Evolutionary conservation across 2,797 vertebrate species (phyloP).

Genomic region (Pseudochaenichthys georgianus): DNA sequence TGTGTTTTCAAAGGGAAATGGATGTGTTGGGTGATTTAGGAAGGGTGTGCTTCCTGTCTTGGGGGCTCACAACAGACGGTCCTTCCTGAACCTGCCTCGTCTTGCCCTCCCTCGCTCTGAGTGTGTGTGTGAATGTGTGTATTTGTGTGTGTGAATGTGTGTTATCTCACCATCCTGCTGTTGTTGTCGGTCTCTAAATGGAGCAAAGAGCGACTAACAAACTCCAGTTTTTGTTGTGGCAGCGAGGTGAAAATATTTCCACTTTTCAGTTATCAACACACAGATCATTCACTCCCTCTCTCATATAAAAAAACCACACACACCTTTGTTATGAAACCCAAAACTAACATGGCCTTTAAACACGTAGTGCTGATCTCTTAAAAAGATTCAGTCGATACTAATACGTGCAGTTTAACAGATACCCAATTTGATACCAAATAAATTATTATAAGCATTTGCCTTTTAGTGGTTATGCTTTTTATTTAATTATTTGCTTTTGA

Average conservation of each 20-base stretch:
- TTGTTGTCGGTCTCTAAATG: slow-evolving; percentile 39
- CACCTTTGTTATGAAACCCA: too few species aligned
- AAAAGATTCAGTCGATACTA: too few species aligned
- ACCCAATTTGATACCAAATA: too few species aligned
- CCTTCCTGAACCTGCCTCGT: slow-evolving; percentile 58
- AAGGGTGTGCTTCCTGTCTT: slow-evolving; percentile 66
- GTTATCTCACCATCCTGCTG: slow-evolving; percentile 39
- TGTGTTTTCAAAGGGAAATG: slow-evolving; percentile 69
- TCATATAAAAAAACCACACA: too few species aligned
- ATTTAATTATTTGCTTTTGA: too few species aligned
- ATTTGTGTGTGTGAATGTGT: slow-evolving; percentile 16
- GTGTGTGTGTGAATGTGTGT: background rate
- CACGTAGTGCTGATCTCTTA: too few species aligned
- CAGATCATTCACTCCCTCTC: background rate
- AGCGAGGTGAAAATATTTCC: slow-evolving; percentile 55
- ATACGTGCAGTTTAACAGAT: too few species aligned
- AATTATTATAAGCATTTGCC: too few species aligned
- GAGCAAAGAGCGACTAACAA: slow-evolving; percentile 45
- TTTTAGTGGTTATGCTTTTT: too few species aligned
- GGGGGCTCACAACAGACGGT: slow-evolving; percentile 44
- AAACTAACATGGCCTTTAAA: too few species aligned
- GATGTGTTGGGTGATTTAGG: slow-evolving; percentile 51
- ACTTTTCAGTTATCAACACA: slow-evolving; percentile 35
- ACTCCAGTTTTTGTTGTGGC: slow-evolving; percentile 48
- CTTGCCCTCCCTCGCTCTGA: slow-evolving; percentile 33